phyloP scores from a whole-genome alignment of 2,888 invertebrate species.

The Ichneumon xanthorius region DNA sequence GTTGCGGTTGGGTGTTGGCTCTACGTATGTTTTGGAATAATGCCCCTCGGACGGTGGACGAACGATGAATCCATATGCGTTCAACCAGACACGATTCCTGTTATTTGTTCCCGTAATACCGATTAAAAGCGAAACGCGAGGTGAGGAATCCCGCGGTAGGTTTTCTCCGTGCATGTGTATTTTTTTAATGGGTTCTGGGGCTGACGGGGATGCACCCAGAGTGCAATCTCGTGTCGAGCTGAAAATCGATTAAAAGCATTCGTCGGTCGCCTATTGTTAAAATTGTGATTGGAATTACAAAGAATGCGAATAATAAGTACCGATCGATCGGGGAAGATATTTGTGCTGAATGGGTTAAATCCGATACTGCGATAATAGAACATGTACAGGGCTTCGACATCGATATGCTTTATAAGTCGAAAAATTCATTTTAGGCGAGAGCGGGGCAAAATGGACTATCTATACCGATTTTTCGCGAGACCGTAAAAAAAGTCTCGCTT shows the following conservation, averaged over 20 bases:
- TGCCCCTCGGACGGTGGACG: not conserved
- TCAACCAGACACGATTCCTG: constrained; percentile 84
- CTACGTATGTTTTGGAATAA: constrained; percentile 4
- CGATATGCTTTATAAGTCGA: not conserved
- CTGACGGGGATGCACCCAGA: not conserved
- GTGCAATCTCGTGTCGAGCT: constrained; percentile 15
- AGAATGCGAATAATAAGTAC: no score
- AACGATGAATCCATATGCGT: constrained; percentile 66
- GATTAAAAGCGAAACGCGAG: constrained; percentile 48
- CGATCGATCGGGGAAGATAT: not conserved
- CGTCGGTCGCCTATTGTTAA: not conserved
- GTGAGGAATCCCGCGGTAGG: not conserved
- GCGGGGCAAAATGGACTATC: not conserved
- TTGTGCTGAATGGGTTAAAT: not conserved
- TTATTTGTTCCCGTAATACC: constrained; percentile 80
- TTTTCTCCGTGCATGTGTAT: not conserved
- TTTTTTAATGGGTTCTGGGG: constrained; percentile 9
- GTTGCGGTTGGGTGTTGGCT: not conserved
- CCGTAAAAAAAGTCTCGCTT: not conserved
- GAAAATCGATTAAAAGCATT: not conserved
- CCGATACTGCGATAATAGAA: not conserved
- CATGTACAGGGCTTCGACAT: not conserved
- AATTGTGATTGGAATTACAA: not conserved
- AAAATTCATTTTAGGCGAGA: not conserved
- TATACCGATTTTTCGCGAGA: not conserved